Conservation (phyloP, 2,888 invertebrate species). For the Pseudeuparius sepicola region DNA sequence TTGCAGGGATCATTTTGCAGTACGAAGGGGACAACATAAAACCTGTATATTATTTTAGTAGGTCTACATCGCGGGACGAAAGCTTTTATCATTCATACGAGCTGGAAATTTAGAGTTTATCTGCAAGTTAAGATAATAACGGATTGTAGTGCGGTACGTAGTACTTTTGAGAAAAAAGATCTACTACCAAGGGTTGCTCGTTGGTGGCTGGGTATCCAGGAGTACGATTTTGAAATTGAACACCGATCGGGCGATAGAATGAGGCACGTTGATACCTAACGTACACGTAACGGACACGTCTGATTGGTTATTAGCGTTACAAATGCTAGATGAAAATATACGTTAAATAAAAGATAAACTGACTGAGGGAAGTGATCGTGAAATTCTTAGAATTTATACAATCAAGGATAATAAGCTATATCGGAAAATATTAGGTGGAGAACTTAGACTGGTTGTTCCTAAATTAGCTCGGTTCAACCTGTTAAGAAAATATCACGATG, state of each 20-base stretch:
- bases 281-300: too few relatives aligned
- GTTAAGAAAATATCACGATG: slow-evolving; percentile 29
- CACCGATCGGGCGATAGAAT: slow-evolving; percentile 18
- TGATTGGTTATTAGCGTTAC: too few relatives aligned
- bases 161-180: too few relatives aligned
- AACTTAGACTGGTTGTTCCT: slow-evolving; percentile 26
- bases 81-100: slow-evolving; percentile 23
- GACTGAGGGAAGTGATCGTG: too few relatives aligned
- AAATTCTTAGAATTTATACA: too few relatives aligned
- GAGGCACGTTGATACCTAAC: slow-evolving; percentile 20
- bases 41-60: slow-evolving; percentile 17
- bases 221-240: slow-evolving; percentile 19
- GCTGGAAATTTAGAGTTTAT: slow-evolving; percentile 17
- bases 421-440: slow-evolving; percentile 18
- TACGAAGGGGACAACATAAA: neutral
- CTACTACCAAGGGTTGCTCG: slow-evolving; percentile 20
- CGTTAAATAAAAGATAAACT: slow-evolving; percentile 10
- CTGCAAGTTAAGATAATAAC: slow-evolving; percentile 20
- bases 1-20: slow-evolving; percentile 13
- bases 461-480: slow-evolving; percentile 26
- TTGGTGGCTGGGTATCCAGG: slow-evolving; percentile 21
- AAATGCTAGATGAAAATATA: slow-evolving; percentile 16
- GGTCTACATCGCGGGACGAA: slow-evolving; percentile 10
- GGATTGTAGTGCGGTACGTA: slow-evolving; percentile 20
- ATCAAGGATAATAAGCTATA: slow-evolving; percentile 14